These are phyloP conservation scores for Zeuzera pyrina DNA, from an alignment of 2,888 invertebrate species.

Conservation along the genomic window DNA sequence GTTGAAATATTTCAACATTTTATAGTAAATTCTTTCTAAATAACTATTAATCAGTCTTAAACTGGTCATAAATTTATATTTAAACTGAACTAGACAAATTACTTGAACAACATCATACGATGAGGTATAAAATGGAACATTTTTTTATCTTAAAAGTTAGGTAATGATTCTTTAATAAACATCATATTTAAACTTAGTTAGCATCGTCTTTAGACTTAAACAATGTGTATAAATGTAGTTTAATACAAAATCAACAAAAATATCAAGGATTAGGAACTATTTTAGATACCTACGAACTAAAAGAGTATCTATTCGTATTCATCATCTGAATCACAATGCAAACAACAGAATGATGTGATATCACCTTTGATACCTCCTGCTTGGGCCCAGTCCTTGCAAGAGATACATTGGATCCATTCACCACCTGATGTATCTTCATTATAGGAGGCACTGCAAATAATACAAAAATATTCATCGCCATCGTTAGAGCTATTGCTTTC, in stretches of 20 bases:
- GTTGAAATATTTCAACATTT: neutral
- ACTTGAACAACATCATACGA: neutral
- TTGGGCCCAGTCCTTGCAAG: constrained; percentile 3
- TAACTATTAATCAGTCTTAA: constrained; percentile 1
- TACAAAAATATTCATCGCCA: constrained; percentile 1
- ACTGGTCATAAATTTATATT: neutral
- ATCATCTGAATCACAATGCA: constrained; percentile 2
- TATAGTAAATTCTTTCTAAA: neutral
- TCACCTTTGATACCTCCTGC: neutral
- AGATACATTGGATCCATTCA: constrained; percentile 2
- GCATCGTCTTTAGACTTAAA: no score
- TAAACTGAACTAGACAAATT: neutral
- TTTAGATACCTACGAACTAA: neutral
- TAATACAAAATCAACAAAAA: no score
- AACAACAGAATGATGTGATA: neutral
- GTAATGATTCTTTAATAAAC: neutral
- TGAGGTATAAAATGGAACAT: neutral
- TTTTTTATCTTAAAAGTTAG: constrained; percentile 1
- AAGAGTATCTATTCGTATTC: constrained; percentile 1
- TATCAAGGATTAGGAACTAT: constrained; percentile 1
- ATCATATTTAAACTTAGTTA: neutral
- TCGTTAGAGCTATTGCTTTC: neutral
- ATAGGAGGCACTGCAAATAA: neutral
- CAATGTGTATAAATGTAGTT: no score
- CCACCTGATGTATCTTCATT: constrained; percentile 1